These are phyloP conservation scores for Capreolus pygargus DNA, from an alignment of 2,113 vertebrate species.

Conservation along the genomic window DNA sequence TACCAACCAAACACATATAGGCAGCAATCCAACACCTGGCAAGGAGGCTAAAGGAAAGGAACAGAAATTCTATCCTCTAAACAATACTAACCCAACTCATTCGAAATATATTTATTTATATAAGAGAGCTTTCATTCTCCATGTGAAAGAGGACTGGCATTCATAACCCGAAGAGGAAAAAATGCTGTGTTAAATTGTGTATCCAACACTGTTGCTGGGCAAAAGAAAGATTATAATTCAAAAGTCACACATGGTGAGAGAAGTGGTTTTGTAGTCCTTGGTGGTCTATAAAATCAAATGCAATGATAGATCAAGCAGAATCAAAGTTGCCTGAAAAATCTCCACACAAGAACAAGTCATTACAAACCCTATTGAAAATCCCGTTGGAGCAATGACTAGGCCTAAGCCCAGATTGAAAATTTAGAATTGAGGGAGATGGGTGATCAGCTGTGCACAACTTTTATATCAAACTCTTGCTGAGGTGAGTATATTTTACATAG, in stretches of 20 bases:
- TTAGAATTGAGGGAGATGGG: constrained; percentile 59
- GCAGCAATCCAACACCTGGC: background rate
- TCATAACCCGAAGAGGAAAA: background rate
- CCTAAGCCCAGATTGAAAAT: constrained; percentile 63
- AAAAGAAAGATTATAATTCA: constrained; percentile 21
- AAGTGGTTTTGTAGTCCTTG: constrained; percentile 21
- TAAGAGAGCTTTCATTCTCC: background rate
- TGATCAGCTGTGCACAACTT: constrained; percentile 66
- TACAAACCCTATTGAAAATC: constrained; percentile 69
- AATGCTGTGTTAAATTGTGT: background rate
- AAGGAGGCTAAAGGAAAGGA: background rate
- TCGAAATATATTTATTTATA: constrained; percentile 23
- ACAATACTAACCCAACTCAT: background rate
- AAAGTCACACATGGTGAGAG: constrained; percentile 27
- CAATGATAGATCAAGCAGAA: constrained; percentile 57
- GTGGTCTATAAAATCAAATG: constrained; percentile 59
- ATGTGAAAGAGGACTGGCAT: background rate
- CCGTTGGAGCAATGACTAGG: constrained; percentile 56
- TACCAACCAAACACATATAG: background rate
- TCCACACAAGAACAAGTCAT: constrained; percentile 64
- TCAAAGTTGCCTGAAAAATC: constrained; percentile 65
- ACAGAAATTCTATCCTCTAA: constrained; percentile 2
- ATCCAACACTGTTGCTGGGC: background rate
- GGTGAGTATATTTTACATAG: background rate
- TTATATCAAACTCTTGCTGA: constrained; percentile 50